phyloP scores from a whole-genome alignment of 2,888 invertebrate genomes.

The Camponotus fellah region DNA sequence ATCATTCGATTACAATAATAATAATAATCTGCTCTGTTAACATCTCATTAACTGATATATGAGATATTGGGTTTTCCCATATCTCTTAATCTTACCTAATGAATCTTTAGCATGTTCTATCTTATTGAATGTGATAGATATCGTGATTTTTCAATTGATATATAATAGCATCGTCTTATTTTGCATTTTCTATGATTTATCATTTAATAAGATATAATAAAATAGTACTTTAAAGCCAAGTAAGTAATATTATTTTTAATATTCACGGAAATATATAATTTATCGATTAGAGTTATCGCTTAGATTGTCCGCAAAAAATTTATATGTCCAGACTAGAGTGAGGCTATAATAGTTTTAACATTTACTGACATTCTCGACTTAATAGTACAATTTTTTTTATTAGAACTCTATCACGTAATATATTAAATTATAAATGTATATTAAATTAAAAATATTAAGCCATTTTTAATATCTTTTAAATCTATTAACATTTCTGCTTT shows the following conservation, averaged over 20 bases:
- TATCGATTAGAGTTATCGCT: conserved; percentile 2
- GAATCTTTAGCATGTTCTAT: neutral
- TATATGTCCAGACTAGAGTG: neutral
- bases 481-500: neutral
- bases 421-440: neutral
- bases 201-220: conserved; percentile 3
- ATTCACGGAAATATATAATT: neutral
- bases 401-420: neutral
- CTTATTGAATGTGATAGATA: conserved; percentile 28
- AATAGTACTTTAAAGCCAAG: neutral
- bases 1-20: neutral
- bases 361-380: neutral
- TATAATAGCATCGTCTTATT: neutral
- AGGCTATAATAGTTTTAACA: neutral
- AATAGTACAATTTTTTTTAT: neutral
- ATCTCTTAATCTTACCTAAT: conserved; percentile 49
- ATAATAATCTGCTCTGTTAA: neutral
- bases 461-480: neutral
- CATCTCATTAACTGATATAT: neutral
- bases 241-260: neutral
- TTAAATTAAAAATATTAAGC: neutral
- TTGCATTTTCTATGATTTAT: neutral
- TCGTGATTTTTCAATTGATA: neutral
- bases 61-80: conserved; percentile 24
- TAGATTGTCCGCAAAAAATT: conserved; percentile 1